phyloP scores from a whole-genome alignment of 2,113 vertebrate genomes.

The Ceyx margarethae region DNA sequence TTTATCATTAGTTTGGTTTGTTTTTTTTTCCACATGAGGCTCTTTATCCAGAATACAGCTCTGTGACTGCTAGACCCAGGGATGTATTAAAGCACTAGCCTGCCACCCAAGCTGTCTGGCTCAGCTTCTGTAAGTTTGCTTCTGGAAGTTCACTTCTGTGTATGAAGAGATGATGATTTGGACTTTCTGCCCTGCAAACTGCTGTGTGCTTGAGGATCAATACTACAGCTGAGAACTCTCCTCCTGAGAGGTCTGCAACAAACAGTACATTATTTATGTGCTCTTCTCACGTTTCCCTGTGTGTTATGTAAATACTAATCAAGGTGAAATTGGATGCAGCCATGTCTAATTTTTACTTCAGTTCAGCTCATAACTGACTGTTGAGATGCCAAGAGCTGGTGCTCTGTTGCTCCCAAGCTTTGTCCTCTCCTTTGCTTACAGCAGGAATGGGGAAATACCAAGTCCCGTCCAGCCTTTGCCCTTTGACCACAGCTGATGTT shows the following conservation, averaged over 20 bases:
- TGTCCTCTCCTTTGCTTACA: background rate
- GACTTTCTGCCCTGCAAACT: background rate
- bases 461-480: background rate
- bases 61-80: background rate
- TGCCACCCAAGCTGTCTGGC: background rate
- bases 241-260: constrained; percentile 19
- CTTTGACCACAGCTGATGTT: background rate
- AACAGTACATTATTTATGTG: constrained; percentile 50
- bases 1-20: background rate
- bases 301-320: constrained; percentile 54
- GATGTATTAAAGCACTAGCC: background rate
- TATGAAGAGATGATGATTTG: background rate
- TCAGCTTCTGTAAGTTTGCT: background rate
- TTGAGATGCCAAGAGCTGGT: background rate
- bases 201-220: background rate
- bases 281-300: constrained; percentile 34
- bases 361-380: background rate
- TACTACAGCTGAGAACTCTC: background rate
- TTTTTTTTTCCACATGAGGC: background rate
- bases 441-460: background rate
- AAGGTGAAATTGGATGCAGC: constrained; percentile 54
- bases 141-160: background rate
- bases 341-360: background rate
- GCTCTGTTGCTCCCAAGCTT: background rate
- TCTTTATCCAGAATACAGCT: background rate